Base-by-base conservation (phyloP, 2,113 vertebrate species). In the Marmota monax region DNA sequence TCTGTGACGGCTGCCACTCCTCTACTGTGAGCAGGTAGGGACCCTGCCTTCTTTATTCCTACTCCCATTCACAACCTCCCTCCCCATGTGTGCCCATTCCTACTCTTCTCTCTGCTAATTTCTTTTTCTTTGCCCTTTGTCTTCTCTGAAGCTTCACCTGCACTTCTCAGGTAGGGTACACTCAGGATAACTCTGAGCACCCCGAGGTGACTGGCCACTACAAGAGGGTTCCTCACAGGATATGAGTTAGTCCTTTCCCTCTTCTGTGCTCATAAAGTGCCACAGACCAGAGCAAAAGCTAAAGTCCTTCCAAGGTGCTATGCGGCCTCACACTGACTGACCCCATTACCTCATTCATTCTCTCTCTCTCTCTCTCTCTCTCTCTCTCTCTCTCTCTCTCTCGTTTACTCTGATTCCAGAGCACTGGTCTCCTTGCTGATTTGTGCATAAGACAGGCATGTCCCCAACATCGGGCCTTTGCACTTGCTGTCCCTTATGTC, bases 381-480 rank as follows among this genome's bases (percentile, higher is more conserved):
- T 16, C 25, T 69, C 7, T 37, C 67, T 73, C 65, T 63, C 39
- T 16, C 27, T 56, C 7, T 67, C 8, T 78, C 56, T 23, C 73
- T 42, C 5, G 32, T 10, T 69, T 69, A 34, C 65, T 65, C 56
- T 27, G 51, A 48, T 51, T 9, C 34, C 7, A 18, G 32, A 25
- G 53, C 45, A 39, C 51, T n/a, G 25, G 61, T 37, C 65, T 77
- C 58, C 13, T 13, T 53, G 45, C 80, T 48, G 4, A 8, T 23
- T 12, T 17, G 39, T 29, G 34, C 9, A 53, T 37, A 39, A 42
- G n/a, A 39, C 63, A 39, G 34, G n/a, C 25, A 23, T 25, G 76
- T 4, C 72, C 34, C 45, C 9, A 37, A 8, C 0, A 0, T 1
- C 0, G 65, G 65, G 29, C 5, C 65, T 67, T 63, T 67, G 4